Conservation (phyloP, 1,140 invertebrate species). For the Babylonia areolata region DNA sequence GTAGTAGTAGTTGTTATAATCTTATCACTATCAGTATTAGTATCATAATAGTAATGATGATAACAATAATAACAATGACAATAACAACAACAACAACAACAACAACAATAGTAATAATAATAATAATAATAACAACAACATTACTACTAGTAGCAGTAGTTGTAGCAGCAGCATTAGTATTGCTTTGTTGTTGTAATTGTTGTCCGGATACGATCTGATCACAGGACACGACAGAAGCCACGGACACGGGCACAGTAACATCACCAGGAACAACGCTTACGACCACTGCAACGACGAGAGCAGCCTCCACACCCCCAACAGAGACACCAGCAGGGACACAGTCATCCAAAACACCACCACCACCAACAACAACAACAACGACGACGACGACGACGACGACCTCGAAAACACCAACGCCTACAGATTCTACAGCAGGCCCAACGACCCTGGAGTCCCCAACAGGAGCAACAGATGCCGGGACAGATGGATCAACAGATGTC, state of each 20-base stretch:
- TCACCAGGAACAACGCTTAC: neutral
- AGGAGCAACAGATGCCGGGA: no score
- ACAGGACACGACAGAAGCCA: no score
- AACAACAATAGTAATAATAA: neutral
- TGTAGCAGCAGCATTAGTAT: neutral
- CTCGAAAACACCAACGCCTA: neutral
- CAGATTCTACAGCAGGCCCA: neutral
- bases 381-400: neutral
- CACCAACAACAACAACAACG: neutral
- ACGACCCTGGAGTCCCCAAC: neutral
- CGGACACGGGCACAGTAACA: no score
- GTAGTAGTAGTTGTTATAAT: no score
- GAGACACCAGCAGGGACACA: neutral
- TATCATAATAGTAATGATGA: no score
- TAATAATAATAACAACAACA: neutral
- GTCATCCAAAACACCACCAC: neutral
- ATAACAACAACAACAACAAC: neutral
- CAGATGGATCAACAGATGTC: no score
- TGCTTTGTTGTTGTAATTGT: no score
- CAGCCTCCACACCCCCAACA: neutral
- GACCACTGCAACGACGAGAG: no score
- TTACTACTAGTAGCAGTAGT: neutral
- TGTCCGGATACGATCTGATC: no score
- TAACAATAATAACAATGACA: neutral
- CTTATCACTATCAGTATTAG: no score